Conservation (phyloP, 2,113 vertebrate genomes). For the Panthera tigris region DNA sequence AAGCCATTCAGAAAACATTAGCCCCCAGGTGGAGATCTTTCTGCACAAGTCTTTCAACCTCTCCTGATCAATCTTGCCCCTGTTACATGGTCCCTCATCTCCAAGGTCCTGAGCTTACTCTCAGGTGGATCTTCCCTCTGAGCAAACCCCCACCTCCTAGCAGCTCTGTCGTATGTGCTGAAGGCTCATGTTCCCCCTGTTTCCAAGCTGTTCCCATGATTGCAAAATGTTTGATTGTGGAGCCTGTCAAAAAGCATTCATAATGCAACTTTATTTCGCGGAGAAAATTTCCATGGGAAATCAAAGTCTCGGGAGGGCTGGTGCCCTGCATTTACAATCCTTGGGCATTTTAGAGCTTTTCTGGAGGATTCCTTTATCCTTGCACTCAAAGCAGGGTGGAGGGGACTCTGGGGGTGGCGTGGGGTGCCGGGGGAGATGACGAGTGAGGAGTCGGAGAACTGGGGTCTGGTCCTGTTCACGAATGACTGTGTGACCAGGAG, state of each 20-base stretch:
- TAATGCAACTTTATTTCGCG: slow-evolving; percentile 21
- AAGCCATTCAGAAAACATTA: neutral
- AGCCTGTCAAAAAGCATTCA: neutral
- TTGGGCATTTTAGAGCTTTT: neutral
- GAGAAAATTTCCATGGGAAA: slow-evolving; percentile 38
- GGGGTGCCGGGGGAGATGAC: neutral
- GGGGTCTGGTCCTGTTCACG: neutral
- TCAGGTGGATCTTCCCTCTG: neutral
- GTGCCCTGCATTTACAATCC: neutral
- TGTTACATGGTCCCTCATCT: neutral
- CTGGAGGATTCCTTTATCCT: neutral
- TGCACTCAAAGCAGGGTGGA: neutral
- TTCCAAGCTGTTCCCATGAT: neutral
- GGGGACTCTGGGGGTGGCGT: fast-evolving
- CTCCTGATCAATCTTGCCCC: neutral
- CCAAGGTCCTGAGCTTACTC: neutral
- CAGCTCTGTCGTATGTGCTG: fast-evolving
- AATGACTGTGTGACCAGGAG: neutral
- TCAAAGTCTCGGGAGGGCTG: slow-evolving; percentile 42
- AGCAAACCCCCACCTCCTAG: neutral
- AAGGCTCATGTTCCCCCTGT: neutral
- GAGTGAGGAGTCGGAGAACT: neutral
- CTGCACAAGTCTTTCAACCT: neutral
- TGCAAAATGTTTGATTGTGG: slow-evolving; percentile 38
- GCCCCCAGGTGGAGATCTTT: neutral